Base-by-base conservation (phyloP, 2,113 vertebrate genomes). In the Scytalopus superciliaris region DNA sequence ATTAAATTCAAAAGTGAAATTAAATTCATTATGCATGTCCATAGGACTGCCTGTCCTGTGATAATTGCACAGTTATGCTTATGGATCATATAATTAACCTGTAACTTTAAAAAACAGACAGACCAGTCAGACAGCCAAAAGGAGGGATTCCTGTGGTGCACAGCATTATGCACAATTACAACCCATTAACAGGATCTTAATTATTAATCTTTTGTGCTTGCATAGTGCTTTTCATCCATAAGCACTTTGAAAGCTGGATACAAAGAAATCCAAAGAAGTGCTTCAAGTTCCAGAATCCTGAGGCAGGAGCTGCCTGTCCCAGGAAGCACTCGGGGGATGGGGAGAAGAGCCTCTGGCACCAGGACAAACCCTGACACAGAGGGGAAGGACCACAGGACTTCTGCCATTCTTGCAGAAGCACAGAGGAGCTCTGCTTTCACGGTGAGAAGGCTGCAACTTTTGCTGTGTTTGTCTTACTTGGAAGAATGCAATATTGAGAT, bases 101-200 rank as follows among this genome's bases (percentile, higher is more conserved):
- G 18, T 60, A 83, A 76, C 49, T 82, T 90, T 37, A 53, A 49
- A 84, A 70, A 21, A 33, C 28, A 30, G 16, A 59, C 40, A 53
- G 63, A 81, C 49, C 39, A 50, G 89, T 72, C 49, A 12, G 69
- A 55, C 53, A 78, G 55, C 42, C 67, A 68, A 44, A 44, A 74
- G 94, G 50, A 77, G 31, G 72, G n/a, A 89, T 72, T 89, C 70
- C 74, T 93, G 87, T 69, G 62, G 66, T 82, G 42, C 66, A 50
- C 77, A 87, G 75, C 67, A 93, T 91, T 93, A 80, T 42, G 33
- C 70, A 79, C 62, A 93, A 82, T 85, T 94, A 90, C 81, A 59
- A 67, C 59, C 68, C 60, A 76, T 84, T 84, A 87, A 80, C 50
- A 85, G 30, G 63, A 87, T 83, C 87, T 69, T 91, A 73, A 94